Percentiles rank a stretch among this genome's conserved stretches.
Evolutionary conservation across 2,113 vertebrate species (phyloP).

Genomic region (Notothenia coriiceps): DNA sequence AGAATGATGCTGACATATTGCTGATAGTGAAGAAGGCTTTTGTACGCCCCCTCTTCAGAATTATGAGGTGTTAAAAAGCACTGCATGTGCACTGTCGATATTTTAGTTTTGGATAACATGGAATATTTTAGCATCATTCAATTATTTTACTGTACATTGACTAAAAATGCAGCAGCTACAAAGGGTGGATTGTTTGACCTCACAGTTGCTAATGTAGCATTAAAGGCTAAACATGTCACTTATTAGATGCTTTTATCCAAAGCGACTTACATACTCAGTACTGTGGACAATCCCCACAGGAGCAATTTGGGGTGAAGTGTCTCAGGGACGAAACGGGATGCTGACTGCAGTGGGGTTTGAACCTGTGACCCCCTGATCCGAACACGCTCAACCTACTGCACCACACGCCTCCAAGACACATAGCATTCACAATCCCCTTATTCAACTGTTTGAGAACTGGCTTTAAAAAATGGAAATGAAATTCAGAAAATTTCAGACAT

Average conservation of each 20-base stretch:
- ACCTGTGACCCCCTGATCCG: too few species aligned
- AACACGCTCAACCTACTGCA: too few species aligned
- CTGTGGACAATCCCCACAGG: too few species aligned
- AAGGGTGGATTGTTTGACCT: background rate
- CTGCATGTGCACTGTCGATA: background rate
- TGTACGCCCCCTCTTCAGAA: background rate
- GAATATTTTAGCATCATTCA: background rate
- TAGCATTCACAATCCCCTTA: too few species aligned
- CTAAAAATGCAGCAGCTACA: background rate
- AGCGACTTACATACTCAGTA: too few species aligned
- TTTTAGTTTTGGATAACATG: too few species aligned
- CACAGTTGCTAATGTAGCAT: background rate
- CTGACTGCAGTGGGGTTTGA: too few species aligned
- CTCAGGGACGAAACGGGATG: too few species aligned
- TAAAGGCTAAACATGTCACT: background rate
- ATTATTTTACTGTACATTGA: background rate
- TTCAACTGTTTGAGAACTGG: background rate
- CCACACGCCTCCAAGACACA: too few species aligned
- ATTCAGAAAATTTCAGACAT: background rate
- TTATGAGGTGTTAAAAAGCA: constrained; percentile 1
- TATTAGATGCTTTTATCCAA: too few species aligned
- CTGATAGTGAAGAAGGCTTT: background rate
- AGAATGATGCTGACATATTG: constrained; percentile 3
- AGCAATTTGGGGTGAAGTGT: too few species aligned
- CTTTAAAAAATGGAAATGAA: background rate